phyloP scores from a whole-genome alignment of 2,797 vertebrate genomes.

The Xiphorhynchus erythropygius region DNA sequence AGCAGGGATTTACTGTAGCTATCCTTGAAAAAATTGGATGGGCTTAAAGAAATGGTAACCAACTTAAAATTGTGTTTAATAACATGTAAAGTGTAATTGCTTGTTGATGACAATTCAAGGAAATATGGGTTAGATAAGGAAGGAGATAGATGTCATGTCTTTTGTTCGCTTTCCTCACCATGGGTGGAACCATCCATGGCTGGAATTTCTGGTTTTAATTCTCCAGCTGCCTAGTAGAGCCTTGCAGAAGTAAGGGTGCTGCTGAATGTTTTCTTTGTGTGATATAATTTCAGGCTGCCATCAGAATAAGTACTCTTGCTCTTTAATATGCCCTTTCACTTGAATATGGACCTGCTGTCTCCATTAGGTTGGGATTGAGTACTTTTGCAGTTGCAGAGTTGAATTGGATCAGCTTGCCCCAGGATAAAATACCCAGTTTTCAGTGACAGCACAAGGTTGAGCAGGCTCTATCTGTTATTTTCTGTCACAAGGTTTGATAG shows the following conservation, averaged over 20 bases:
- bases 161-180: conserved; percentile 56
- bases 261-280: background rate
- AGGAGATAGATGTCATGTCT: conserved; percentile 49
- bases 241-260: background rate
- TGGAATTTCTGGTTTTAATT: conserved; percentile 41
- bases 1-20: background rate
- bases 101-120: conserved; percentile 49
- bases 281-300: background rate
- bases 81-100: background rate
- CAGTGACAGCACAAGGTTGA: background rate
- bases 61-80: conserved; percentile 24
- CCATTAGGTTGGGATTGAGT: background rate
- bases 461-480: background rate
- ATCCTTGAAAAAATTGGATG: background rate
- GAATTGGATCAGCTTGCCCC: background rate
- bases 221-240: background rate
- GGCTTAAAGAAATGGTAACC: conserved; percentile 1
- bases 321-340: background rate
- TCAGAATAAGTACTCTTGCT: background rate
- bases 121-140: conserved; percentile 38
- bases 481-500: background rate
- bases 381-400: background rate
- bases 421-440: background rate
- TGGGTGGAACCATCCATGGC: conserved; percentile 54
- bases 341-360: background rate